Conservation (phyloP, 1,140 invertebrate species). For the Cyphomyrmex costatus region DNA sequence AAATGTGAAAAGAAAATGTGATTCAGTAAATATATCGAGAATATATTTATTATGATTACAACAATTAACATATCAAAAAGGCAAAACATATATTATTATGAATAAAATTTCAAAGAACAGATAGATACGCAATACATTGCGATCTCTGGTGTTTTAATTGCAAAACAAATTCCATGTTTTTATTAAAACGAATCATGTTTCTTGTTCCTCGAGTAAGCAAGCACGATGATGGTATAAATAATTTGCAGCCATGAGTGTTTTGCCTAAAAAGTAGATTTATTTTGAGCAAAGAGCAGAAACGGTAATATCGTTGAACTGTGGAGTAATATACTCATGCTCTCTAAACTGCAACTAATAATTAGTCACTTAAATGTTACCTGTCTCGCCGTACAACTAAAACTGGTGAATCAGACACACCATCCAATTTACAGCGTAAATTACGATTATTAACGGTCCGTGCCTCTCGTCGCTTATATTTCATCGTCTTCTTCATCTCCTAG, state of each 20-base stretch:
- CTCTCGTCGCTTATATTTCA: slow-evolving; percentile 4
- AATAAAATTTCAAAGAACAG: background rate
- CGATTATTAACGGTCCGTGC: slow-evolving; percentile 37
- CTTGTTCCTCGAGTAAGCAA: slow-evolving; percentile 21
- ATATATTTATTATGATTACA: slow-evolving; percentile 14
- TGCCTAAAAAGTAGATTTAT: slow-evolving; percentile 54
- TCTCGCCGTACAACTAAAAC: slow-evolving; percentile 20
- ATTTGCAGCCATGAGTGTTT: slow-evolving; percentile 28
- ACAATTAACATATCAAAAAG: background rate
- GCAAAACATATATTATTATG: background rate
- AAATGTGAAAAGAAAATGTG: background rate
- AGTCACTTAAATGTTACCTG: slow-evolving; percentile 28
- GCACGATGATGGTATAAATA: slow-evolving; percentile 36
- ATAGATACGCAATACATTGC: background rate
- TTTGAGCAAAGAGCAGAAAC: slow-evolving; percentile 26
- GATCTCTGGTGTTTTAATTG: background rate
- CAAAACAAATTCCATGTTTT: slow-evolving; percentile 38
- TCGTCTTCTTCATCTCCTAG: background rate
- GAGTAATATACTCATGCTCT: background rate
- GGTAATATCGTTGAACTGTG: slow-evolving; percentile 6
- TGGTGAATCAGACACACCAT: slow-evolving; percentile 39
- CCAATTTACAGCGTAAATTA: slow-evolving; percentile 50
- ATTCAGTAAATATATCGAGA: background rate
- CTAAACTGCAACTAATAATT: slow-evolving; percentile 36
- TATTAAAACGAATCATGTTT: slow-evolving; percentile 7